phyloP scores from a whole-genome alignment of 2,888 invertebrate genomes.

The Drosophila algonquin region DNA sequence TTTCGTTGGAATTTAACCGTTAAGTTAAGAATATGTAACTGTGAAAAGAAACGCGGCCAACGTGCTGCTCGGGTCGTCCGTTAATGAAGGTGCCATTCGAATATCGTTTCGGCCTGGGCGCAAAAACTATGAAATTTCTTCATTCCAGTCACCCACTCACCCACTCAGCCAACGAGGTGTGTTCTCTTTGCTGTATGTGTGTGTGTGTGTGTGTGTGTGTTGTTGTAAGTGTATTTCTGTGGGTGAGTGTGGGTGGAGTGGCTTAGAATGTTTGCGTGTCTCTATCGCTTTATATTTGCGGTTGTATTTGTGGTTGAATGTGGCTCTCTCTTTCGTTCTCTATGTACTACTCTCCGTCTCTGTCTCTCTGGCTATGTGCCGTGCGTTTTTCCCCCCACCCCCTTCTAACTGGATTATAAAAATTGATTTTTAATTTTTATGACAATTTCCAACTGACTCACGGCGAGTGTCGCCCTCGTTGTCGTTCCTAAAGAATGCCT shows the following conservation, averaged over 20 bases:
- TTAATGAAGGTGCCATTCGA: slow-evolving; percentile 80
- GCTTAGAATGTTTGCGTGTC: slow-evolving; percentile 41
- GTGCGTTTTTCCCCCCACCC: slow-evolving; percentile 1
- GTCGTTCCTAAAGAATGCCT: slow-evolving; percentile 28
- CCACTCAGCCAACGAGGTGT: slow-evolving; percentile 8
- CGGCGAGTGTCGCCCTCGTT: slow-evolving; percentile 17
- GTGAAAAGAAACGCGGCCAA: slow-evolving; percentile 65
- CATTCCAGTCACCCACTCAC: slow-evolving; percentile 60
- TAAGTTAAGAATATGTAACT: slow-evolving; percentile 16
- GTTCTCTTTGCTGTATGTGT: slow-evolving; percentile 25
- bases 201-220: slow-evolving; percentile 27
- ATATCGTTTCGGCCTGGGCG: slow-evolving; percentile 72
- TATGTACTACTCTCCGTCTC: slow-evolving; percentile 11
- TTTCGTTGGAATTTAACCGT: slow-evolving; percentile 5
- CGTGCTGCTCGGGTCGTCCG: slow-evolving; percentile 71
- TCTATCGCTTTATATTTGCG: slow-evolving; percentile 36
- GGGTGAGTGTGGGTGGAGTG: slow-evolving; percentile 40
- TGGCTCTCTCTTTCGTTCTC: slow-evolving; percentile 16
- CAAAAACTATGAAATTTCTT: slow-evolving; percentile 77
- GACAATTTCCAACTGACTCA: slow-evolving; percentile 78
- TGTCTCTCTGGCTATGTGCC: slow-evolving; percentile 30
- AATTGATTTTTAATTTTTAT: slow-evolving; percentile 83
- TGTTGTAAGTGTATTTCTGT: slow-evolving; percentile 10
- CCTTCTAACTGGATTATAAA: slow-evolving; percentile 82
- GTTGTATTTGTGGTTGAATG: slow-evolving; percentile 39